Evolutionary conservation across 2,113 vertebrate species (phyloP).

Genomic region (Hippopotamus amphibius): DNA sequence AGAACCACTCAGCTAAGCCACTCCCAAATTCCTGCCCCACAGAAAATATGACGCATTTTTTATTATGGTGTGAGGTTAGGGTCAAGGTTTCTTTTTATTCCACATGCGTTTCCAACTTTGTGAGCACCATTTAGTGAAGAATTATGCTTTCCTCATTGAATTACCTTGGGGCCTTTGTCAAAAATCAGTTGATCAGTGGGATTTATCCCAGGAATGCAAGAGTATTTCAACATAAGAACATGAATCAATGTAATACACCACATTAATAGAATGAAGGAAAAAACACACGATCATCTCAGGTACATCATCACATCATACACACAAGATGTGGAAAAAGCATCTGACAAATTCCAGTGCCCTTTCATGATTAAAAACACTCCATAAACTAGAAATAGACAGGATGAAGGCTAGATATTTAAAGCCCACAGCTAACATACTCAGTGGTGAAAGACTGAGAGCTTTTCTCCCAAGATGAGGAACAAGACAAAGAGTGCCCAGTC

Average conservation of each 20-base stretch:
- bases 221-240: not conserved
- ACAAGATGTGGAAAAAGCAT: not conserved
- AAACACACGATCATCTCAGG: not conserved
- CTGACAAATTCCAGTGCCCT: not conserved
- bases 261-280: not conserved
- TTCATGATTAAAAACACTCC: not conserved
- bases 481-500: not conserved
- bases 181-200: not conserved
- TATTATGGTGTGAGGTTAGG: not conserved
- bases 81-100: not conserved
- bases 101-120: not conserved
- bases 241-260: not conserved
- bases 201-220: not conserved
- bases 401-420: not conserved
- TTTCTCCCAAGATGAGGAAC: not conserved
- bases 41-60: not conserved
- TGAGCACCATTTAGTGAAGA: not conserved
- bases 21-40: not conserved
- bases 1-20: not conserved
- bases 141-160: not conserved
- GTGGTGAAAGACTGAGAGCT: not conserved
- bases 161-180: not conserved
- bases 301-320: not conserved
- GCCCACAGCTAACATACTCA: not conserved
- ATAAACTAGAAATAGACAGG: not conserved